Conservation (phyloP, 2,797 vertebrate species). For the Pangasius larnaudii region DNA sequence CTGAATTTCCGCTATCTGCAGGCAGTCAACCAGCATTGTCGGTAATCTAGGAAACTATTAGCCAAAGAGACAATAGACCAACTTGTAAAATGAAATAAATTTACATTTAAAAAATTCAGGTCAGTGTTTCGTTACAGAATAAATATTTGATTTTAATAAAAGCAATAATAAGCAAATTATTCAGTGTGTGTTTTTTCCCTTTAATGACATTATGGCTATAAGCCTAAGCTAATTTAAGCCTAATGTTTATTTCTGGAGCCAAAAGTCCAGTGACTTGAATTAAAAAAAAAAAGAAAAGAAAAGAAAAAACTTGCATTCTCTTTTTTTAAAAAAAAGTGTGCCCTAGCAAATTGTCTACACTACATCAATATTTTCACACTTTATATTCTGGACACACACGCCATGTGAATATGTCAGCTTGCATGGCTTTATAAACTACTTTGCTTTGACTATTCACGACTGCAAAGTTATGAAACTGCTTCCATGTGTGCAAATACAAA, state of each 20-base stretch:
- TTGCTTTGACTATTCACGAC: slow-evolving; percentile 51
- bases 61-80: background rate
- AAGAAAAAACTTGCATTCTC: background rate
- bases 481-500: slow-evolving; percentile 61
- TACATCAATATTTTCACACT: slow-evolving; percentile 4
- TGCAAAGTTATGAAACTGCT: slow-evolving; percentile 61
- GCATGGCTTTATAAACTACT: slow-evolving; percentile 47
- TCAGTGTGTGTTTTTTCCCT: background rate
- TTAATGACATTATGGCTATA: background rate
- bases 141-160: background rate
- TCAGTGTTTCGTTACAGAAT: background rate
- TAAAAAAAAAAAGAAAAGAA: too few species aligned
- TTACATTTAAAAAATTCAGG: background rate
- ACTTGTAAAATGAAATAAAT: background rate
- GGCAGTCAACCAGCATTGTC: background rate
- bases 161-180: background rate
- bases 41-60: background rate
- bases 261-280: background rate
- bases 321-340: background rate
- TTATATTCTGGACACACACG: slow-evolving; percentile 9
- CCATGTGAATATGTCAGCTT: slow-evolving; percentile 41
- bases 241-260: background rate
- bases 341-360: background rate
- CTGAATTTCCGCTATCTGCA: background rate
- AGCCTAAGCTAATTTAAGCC: background rate